These are phyloP conservation scores for Vombatus ursinus DNA, from an alignment of 2,113 vertebrate genomes.

Conservation along the genomic window DNA sequence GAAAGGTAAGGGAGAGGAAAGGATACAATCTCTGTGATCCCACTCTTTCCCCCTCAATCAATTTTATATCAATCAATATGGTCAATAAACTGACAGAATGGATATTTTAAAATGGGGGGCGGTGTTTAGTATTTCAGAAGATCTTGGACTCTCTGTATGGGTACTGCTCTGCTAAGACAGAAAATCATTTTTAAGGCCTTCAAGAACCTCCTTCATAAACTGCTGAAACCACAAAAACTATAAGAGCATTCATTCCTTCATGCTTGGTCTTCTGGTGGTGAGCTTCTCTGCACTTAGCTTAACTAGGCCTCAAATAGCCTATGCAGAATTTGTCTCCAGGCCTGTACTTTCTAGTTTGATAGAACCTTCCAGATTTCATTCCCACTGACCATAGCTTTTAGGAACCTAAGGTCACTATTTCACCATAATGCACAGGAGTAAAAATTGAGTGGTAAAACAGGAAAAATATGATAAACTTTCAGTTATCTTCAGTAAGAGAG, in stretches of 20 bases:
- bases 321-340: background rate
- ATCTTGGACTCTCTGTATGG: background rate
- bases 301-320: background rate
- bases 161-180: background rate
- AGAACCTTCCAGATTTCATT: background rate
- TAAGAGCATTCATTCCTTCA: background rate
- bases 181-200: background rate
- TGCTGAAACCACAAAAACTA: background rate
- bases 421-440: background rate
- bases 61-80: background rate
- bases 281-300: background rate
- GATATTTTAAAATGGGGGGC: background rate
- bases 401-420: background rate
- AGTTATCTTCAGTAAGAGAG: background rate
- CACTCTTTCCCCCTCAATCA: background rate
- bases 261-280: background rate
- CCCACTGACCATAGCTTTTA: background rate
- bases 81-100: background rate
- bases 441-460: background rate
- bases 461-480: background rate
- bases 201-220: background rate
- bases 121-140: background rate
- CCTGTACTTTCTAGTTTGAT: background rate
- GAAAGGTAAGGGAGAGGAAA: background rate
- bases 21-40: background rate